These are phyloP conservation scores for Thera obeliscata DNA, from an alignment of 2,888 invertebrate species.

Conservation along the genomic window DNA sequence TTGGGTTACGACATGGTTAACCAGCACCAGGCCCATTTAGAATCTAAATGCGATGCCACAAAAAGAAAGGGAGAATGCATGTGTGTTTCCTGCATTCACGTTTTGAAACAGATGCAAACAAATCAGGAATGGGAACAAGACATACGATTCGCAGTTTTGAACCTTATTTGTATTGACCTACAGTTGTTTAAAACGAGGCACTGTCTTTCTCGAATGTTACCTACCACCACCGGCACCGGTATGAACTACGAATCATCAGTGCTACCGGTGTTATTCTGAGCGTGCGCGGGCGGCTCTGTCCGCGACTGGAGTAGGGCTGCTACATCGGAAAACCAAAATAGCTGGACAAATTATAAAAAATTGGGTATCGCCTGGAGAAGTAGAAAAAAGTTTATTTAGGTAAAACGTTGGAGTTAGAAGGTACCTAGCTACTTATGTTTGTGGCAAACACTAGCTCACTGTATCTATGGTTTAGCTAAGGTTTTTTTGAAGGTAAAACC, in stretches of 20 bases:
- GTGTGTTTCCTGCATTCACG: constrained; percentile 56
- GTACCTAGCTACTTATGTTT: no score
- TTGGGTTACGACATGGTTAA: constrained; percentile 44
- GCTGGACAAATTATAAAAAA: no score
- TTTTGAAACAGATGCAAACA: constrained; percentile 41
- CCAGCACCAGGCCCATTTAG: constrained; percentile 38
- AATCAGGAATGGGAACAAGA: constrained; percentile 7
- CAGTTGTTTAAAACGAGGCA: constrained; percentile 21
- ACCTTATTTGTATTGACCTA: constrained; percentile 28
- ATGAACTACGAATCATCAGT: neutral
- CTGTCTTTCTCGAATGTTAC: constrained; percentile 30
- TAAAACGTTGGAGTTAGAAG: no score
- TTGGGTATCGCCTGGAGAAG: no score
- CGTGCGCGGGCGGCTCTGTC: constrained; percentile 53
- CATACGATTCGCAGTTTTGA: constrained; percentile 7
- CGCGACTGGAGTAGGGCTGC: constrained; percentile 45
- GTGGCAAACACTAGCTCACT: no score
- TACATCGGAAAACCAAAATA: no score
- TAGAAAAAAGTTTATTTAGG: no score
- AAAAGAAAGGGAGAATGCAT: constrained; percentile 54
- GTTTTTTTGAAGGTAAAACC: no score
- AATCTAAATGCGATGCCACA: constrained; percentile 45
- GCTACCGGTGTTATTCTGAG: constrained; percentile 56
- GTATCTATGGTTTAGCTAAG: no score
- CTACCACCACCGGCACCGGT: constrained; percentile 16